Evolutionary conservation across 2,113 vertebrate species (phyloP).

Genomic region (Puma concolor): DNA sequence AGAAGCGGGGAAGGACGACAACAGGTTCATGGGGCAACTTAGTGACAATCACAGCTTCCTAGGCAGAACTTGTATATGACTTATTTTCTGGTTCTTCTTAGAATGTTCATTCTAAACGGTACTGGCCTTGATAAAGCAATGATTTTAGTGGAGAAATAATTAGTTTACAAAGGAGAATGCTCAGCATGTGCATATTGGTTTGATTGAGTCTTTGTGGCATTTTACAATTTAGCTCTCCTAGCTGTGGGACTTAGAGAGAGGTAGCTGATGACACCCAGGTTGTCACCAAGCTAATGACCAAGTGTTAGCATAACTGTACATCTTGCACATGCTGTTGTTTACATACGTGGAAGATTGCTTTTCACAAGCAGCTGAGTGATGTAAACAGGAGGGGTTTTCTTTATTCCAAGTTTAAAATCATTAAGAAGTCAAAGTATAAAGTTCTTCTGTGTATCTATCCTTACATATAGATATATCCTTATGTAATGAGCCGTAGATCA

Average conservation of each 20-base stretch:
- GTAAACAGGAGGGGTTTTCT: neutral
- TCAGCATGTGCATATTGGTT: neutral
- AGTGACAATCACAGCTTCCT: conserved; percentile 45
- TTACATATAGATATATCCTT: neutral
- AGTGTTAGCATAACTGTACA: neutral
- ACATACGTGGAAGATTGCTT: conserved; percentile 21
- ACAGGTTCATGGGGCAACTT: conserved; percentile 63
- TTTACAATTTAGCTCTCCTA: neutral
- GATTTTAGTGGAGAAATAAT: conserved; percentile 23
- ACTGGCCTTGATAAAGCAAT: conserved; percentile 6
- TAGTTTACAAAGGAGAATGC: conserved; percentile 48
- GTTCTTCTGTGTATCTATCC: neutral
- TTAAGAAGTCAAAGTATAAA: conserved; percentile 30
- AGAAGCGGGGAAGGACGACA: neutral
- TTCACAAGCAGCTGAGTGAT: neutral
- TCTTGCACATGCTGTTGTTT: conserved; percentile 55
- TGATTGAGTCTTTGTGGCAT: neutral
- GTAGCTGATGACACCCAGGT: neutral
- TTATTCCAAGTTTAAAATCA: conserved; percentile 28
- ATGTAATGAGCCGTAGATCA: neutral
- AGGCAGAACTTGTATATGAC: neutral
- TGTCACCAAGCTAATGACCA: neutral
- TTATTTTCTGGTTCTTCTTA: conserved; percentile 53
- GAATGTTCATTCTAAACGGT: neutral
- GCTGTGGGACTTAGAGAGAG: conserved; percentile 36